Conservation (phyloP, 2,113 vertebrate genomes). For the Dromaius novaehollandiae region DNA sequence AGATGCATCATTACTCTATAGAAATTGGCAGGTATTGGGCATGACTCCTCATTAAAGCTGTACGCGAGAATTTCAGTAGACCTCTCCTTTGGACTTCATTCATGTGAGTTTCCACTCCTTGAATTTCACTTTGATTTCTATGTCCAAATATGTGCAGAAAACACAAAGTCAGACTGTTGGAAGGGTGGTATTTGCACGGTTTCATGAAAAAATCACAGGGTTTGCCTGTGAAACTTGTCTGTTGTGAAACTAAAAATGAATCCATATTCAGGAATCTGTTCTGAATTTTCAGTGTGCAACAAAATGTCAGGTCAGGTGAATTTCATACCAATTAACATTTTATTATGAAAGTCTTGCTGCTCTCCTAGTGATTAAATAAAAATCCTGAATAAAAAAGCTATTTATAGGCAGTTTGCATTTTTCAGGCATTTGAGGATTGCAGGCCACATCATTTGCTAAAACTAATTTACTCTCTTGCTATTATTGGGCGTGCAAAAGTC, state of each 20-base stretch:
- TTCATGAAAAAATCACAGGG: neutral
- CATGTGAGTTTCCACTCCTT: constrained; percentile 41
- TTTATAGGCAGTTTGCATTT: constrained; percentile 3
- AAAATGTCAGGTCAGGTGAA: neutral
- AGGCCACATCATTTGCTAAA: neutral
- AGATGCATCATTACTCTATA: neutral
- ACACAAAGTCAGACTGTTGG: neutral
- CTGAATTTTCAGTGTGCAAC: neutral
- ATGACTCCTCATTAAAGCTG: constrained; percentile 17
- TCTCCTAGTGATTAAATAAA: neutral
- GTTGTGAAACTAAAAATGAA: constrained; percentile 6
- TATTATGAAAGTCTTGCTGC: neutral
- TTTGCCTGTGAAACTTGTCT: neutral
- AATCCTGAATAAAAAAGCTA: neutral
- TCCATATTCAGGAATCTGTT: neutral
- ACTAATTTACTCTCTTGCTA: neutral
- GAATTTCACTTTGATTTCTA: constrained; percentile 26
- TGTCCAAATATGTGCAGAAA: constrained; percentile 1
- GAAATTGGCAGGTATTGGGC: neutral
- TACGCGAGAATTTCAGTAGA: constrained; percentile 24
- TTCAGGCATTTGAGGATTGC: neutral
- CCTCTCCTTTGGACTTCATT: constrained; percentile 34
- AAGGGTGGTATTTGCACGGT: neutral
- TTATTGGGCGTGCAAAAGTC: neutral
- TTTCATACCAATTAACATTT: neutral